These are phyloP conservation scores for Gobiocypris rarus DNA, from an alignment of 2,113 vertebrate species.

Conservation along the genomic window DNA sequence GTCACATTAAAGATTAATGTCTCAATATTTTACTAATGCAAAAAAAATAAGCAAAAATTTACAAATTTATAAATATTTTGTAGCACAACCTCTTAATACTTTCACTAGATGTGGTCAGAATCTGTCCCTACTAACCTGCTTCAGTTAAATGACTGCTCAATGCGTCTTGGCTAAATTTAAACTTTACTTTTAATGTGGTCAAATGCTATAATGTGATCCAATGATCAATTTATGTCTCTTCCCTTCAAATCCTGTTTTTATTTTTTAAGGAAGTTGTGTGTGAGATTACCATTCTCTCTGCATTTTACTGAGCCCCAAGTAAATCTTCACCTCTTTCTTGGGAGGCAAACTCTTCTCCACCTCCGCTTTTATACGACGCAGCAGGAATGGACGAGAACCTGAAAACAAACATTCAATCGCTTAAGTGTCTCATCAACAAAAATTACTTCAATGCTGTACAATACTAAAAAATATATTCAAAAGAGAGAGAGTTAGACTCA, in stretches of 20 bases:
- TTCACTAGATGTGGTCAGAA: not conserved
- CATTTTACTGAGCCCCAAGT: conserved; percentile 91
- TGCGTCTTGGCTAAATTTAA: not conserved
- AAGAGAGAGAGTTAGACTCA: conserved; percentile 68
- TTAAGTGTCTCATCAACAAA: not conserved
- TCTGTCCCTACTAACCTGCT: not conserved
- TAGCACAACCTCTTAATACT: not conserved
- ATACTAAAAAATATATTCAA: not conserved
- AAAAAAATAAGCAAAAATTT: not conserved
- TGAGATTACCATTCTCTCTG: conserved; percentile 86
- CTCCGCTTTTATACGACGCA: conserved; percentile 89
- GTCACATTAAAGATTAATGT: not conserved
- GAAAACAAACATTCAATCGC: conserved; percentile 41
- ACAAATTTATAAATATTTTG: not conserved
- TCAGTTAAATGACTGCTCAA: not conserved
- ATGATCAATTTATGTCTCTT: not conserved
- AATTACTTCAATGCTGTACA: not conserved
- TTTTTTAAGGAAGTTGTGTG: not conserved
- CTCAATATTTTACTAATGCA: not conserved
- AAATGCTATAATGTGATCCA: not conserved
- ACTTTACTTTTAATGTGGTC: not conserved
- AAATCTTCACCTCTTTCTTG: conserved; percentile 91
- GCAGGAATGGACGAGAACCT: conserved; percentile 90
- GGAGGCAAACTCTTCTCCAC: conserved; percentile 89
- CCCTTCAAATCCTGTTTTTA: not conserved